Evolutionary conservation across 2,797 vertebrate genomes (phyloP), one percentile per base, ranked within the genome.

Genomic region (Sarcoramphus papa): DNA sequence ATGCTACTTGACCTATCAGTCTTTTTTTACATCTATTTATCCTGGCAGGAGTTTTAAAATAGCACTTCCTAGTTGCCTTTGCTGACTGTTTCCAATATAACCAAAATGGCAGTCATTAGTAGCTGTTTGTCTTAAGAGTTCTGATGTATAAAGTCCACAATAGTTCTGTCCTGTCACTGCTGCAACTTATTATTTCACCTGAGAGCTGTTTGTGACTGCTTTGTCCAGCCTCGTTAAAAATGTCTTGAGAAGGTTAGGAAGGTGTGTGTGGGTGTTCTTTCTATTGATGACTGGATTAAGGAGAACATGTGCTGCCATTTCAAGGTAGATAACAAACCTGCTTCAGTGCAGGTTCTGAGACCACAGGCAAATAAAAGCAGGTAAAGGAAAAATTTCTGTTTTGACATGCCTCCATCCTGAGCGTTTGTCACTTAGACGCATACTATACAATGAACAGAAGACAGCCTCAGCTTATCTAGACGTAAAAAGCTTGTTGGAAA

Each of bases 361-460:
- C 14, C 20, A 54, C 33, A 87, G 27, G 19, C 16, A 31, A 25
- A n/a, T 54, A 76, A 50, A 73, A 4, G 35, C 41, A 85, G 40
- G 12, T 31, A 59, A 77, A 79, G 14, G 21, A 54, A 35, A 54
- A 56, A 5, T 6, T 35, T 84, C 40, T 51, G 5, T 3, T 81
- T 85, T 40, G 35, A 45, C 20, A 10, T 20, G 23, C 9, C 14
- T 73, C 30, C 25, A 53, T 48, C 9, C 50, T 35, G 23, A 85
- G 13, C 2, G 6, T 57, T 74, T 72, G 13, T 50, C 50, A 6
- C 28, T 69, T 69, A 10, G 3, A 30, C 1, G 2, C 0, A 0
- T 15, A 9, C 21, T 69, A 25, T 37, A 57, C 7, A 17, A 33
- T 14, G 41, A 81, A 5, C 16, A 59, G 70, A 88, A 79, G 33